Conservation (phyloP, 2,797 vertebrate species). For the Jordanella pulchra region DNA sequence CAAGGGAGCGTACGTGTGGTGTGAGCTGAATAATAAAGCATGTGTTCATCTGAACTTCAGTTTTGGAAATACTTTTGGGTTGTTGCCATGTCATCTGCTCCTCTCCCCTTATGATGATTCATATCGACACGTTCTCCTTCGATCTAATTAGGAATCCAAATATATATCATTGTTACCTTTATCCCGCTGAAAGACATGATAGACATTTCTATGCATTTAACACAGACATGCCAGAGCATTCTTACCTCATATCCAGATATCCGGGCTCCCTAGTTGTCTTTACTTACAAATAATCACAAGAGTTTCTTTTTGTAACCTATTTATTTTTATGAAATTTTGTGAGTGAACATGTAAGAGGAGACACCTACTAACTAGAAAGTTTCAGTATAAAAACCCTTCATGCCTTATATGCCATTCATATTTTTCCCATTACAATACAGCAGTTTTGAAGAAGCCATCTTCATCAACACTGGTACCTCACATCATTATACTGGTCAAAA, state of each 20-base stretch:
- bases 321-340: neutral
- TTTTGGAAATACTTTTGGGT: slow-evolving; percentile 31
- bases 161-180: slow-evolving; percentile 19
- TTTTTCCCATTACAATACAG: neutral
- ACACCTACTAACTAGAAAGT: neutral
- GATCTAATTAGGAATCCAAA: slow-evolving; percentile 14
- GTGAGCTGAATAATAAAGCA: slow-evolving; percentile 69
- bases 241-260: neutral
- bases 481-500: no score
- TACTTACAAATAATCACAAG: neutral
- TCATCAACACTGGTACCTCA: no score
- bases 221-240: neutral
- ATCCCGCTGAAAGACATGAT: slow-evolving; percentile 5
- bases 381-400: neutral
- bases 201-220: neutral
- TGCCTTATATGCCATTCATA: neutral
- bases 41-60: slow-evolving; percentile 40
- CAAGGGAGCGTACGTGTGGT: slow-evolving; percentile 64
- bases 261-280: neutral
- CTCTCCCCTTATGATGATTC: neutral
- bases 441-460: no score
- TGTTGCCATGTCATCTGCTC: neutral
- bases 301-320: neutral
- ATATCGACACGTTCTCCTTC: neutral
- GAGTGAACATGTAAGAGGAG: neutral